Evolutionary conservation across 2,113 vertebrate species (phyloP).

Genomic region (Syngnathus typhle): DNA sequence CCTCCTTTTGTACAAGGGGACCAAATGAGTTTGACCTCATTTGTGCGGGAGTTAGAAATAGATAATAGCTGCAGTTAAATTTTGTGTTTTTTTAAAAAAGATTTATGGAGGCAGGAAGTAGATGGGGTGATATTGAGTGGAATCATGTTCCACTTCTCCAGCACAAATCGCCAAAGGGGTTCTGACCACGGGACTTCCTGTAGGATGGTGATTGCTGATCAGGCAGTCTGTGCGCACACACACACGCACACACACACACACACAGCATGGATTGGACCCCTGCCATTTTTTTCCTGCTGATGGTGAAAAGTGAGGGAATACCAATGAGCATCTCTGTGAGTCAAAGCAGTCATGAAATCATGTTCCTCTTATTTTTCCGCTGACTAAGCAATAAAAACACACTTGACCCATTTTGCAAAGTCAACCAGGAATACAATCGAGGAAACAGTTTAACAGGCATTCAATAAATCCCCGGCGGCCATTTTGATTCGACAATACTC

Average conservation of each 20-base stretch:
- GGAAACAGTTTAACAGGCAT: background rate
- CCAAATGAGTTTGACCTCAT: background rate
- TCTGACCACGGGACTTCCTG: conserved; percentile 63
- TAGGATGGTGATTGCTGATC: conserved; percentile 61
- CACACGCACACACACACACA: conserved; percentile 18
- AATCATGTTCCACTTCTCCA: conserved; percentile 45
- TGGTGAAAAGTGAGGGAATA: conserved; percentile 52
- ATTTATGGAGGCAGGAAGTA: conserved; percentile 4
- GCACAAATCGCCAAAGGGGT: conserved; percentile 55
- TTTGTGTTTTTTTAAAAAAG: conserved; percentile 1
- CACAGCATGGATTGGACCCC: conserved; percentile 39
- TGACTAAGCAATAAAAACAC: background rate
- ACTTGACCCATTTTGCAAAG: background rate
- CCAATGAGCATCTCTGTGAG: conserved; percentile 43
- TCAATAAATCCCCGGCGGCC: conserved; percentile 27
- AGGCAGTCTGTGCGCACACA: conserved; percentile 40
- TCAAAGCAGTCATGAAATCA: background rate
- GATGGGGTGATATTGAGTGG: conserved; percentile 23
- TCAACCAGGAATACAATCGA: conserved; percentile 4
- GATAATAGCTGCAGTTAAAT: background rate
- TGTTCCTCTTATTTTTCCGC: background rate
- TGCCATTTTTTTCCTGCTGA: conserved; percentile 52
- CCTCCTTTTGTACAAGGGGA: background rate
- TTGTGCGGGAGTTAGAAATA: background rate
- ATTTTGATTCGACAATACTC: conserved; percentile 38